Percentiles rank a stretch among this genome's conserved stretches.
Conservation (phyloP, 2,888 invertebrate species). For the Polymixis lichenea region DNA sequence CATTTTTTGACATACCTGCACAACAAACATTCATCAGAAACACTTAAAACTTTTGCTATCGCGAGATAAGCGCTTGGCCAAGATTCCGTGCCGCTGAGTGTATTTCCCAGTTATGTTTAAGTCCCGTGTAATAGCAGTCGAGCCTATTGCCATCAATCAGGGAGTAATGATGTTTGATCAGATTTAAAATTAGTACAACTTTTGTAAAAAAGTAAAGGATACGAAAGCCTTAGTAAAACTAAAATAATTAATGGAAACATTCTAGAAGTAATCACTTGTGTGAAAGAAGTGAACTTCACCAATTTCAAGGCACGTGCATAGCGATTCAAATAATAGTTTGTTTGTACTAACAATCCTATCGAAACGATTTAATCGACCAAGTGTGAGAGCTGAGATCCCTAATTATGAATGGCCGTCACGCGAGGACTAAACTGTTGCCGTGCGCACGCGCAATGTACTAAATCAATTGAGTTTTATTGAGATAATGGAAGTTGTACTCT, state of each 20-base stretch:
- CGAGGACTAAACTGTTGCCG: slow-evolving; percentile 44
- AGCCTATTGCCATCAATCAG: background rate
- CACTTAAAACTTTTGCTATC: too few species aligned
- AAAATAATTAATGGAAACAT: background rate
- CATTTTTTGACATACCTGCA: too few species aligned
- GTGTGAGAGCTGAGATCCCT: slow-evolving; percentile 17
- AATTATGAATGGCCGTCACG: slow-evolving; percentile 56
- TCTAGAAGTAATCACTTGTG: background rate
- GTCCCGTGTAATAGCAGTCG: background rate
- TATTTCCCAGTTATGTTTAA: background rate
- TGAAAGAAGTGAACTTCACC: background rate
- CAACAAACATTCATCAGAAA: too few species aligned
- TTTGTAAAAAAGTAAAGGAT: background rate
- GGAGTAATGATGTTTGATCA: background rate
- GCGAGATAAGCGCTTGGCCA: too few species aligned
- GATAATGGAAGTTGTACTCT: slow-evolving; percentile 49
- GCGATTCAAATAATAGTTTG: background rate
- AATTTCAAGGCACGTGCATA: background rate
- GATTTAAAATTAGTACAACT: background rate
- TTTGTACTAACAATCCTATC: slow-evolving; percentile 9
- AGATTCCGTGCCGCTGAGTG: too few species aligned
- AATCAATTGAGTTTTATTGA: slow-evolving; percentile 68
- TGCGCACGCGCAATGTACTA: slow-evolving; percentile 61
- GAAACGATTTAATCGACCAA: slow-evolving; percentile 16
- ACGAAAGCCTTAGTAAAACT: background rate